phyloP scores from a whole-genome alignment of 2,113 vertebrate species.

The Apistogramma diplotaenia region DNA sequence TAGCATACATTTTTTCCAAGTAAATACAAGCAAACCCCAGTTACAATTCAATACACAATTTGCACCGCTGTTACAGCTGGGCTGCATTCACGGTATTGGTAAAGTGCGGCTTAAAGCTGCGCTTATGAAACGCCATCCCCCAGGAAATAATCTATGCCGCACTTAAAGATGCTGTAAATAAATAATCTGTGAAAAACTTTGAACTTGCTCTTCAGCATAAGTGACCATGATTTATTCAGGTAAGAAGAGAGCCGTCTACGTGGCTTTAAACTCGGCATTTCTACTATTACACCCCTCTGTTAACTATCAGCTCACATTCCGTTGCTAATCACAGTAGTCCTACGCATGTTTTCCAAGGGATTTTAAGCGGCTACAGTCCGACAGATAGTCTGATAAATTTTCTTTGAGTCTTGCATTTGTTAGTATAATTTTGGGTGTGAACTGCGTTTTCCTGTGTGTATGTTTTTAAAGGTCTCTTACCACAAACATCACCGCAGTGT shows the following conservation, averaged over 20 bases:
- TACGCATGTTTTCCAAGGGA: neutral
- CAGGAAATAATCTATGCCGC: neutral
- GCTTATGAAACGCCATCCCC: neutral
- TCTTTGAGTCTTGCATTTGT: accelerated
- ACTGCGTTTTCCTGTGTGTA: neutral
- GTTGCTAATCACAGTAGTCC: neutral
- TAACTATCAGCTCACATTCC: neutral
- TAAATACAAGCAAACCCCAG: neutral
- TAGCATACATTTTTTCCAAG: neutral
- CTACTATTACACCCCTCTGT: neutral
- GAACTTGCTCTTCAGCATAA: neutral
- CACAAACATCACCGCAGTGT: conserved; percentile 50
- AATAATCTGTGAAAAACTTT: too few relatives aligned
- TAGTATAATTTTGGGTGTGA: neutral
- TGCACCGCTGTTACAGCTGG: neutral
- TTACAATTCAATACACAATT: neutral
- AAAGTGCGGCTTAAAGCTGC: neutral
- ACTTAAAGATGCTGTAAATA: neutral
- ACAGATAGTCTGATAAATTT: neutral
- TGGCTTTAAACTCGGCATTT: too few relatives aligned
- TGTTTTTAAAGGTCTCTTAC: conserved; percentile 31
- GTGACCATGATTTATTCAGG: neutral
- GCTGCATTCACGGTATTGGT: neutral
- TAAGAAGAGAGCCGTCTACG: neutral
- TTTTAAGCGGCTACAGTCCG: neutral